Evolutionary conservation across 2,797 vertebrate genomes (phyloP).

Genomic region (Calcarius lapponicus): DNA sequence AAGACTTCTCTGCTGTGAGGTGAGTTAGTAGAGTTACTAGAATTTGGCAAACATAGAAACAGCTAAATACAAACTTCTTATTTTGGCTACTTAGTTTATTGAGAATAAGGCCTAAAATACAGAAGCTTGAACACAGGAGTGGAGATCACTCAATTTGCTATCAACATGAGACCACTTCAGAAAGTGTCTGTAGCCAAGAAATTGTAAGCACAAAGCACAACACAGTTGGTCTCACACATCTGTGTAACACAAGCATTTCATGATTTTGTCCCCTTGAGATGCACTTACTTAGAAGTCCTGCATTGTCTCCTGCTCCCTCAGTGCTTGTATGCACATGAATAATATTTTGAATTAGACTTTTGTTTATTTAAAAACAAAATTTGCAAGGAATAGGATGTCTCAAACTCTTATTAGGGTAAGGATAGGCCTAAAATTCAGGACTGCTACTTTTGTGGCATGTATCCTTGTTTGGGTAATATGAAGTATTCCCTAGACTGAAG

Average conservation of each 20-base stretch:
- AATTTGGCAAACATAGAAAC: neutral
- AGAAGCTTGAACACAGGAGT: neutral
- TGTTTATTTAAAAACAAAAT: neutral
- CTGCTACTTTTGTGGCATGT: neutral
- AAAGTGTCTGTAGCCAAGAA: neutral
- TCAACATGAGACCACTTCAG: neutral
- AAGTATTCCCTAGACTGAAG: neutral
- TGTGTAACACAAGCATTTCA: neutral
- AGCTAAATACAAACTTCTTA: neutral
- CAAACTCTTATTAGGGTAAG: neutral
- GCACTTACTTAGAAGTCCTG: neutral
- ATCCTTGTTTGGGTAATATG: neutral
- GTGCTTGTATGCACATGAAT: too few species aligned
- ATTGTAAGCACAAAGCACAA: neutral
- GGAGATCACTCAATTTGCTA: neutral
- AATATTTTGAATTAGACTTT: neutral
- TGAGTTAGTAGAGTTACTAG: neutral
- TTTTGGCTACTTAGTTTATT: neutral
- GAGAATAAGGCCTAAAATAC: neutral
- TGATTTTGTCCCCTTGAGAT: rapidly evolving
- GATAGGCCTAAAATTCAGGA: neutral
- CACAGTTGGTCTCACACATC: neutral
- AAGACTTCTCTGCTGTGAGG: neutral
- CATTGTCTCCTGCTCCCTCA: neutral
- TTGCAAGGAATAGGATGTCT: neutral